These are phyloP conservation scores for Etheostoma spectabile DNA, from an alignment of 2,113 vertebrate species.

Conservation along the genomic window DNA sequence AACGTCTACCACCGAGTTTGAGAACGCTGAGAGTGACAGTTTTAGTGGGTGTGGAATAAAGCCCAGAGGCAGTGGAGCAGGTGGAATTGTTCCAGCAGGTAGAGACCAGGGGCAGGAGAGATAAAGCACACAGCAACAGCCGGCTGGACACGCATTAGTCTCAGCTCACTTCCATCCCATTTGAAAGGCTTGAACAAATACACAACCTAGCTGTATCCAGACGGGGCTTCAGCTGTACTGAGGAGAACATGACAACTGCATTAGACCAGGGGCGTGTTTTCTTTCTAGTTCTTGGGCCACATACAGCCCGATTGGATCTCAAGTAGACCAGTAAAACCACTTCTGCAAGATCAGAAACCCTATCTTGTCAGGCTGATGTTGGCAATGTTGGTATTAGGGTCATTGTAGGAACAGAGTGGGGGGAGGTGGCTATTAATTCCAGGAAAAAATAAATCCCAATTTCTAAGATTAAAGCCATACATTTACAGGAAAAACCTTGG, in stretches of 20 bases:
- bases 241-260: background rate
- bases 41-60: conserved; percentile 73
- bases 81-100: conserved; percentile 78
- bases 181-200: conserved; percentile 51
- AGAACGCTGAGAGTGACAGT: conserved; percentile 19
- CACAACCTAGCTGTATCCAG: background rate
- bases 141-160: conserved; percentile 72
- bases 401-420: too few species aligned
- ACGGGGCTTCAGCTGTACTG: background rate
- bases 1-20: conserved; percentile 6
- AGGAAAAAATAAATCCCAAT: too few species aligned
- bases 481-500: too few species aligned
- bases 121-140: conserved; percentile 82
- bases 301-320: too few species aligned
- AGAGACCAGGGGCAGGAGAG: conserved; percentile 64
- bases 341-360: too few species aligned
- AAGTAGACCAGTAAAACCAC: too few species aligned
- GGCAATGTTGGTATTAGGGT: too few species aligned
- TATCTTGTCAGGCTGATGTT: too few species aligned
- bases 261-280: background rate
- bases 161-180: conserved; percentile 74
- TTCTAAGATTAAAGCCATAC: too few species aligned
- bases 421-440: too few species aligned
- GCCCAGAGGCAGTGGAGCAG: conserved; percentile 76
- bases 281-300: too few species aligned